These are phyloP conservation scores for Urocolius indicus DNA, from an alignment of 2,113 vertebrate genomes.

Conservation along the genomic window DNA sequence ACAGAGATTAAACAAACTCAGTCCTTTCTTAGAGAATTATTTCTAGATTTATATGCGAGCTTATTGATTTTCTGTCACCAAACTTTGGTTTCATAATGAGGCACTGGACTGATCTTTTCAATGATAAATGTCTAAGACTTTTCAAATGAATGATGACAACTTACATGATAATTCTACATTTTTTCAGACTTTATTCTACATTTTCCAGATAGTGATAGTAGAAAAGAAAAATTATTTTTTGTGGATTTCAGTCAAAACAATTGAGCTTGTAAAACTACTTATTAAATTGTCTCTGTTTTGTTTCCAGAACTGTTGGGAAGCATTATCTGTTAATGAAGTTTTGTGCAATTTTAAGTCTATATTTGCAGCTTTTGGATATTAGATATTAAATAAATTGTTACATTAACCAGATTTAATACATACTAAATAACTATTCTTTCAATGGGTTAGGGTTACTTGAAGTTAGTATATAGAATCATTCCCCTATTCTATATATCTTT, in stretches of 20 bases:
- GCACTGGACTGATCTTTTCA: background rate
- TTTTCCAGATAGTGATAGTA: background rate
- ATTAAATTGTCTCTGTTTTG: background rate
- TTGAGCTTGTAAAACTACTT: background rate
- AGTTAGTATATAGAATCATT: background rate
- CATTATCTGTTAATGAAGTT: background rate
- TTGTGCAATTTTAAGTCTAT: background rate
- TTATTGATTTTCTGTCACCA: background rate
- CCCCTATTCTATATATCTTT: background rate
- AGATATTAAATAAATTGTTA: background rate
- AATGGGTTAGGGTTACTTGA: background rate
- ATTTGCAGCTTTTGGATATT: background rate
- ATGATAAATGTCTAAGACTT: background rate
- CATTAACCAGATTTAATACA: background rate
- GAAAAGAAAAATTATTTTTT: background rate
- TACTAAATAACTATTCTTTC: background rate
- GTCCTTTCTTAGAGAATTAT: background rate
- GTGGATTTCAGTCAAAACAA: background rate
- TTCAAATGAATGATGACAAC: background rate
- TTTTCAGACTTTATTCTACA: background rate
- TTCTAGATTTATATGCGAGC: background rate
- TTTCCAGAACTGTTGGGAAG: background rate
- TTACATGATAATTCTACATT: background rate
- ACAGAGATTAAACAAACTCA: background rate
- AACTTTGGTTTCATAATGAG: background rate